Base-by-base conservation (phyloP, 2,113 vertebrate species). In the Mugil cephalus region DNA sequence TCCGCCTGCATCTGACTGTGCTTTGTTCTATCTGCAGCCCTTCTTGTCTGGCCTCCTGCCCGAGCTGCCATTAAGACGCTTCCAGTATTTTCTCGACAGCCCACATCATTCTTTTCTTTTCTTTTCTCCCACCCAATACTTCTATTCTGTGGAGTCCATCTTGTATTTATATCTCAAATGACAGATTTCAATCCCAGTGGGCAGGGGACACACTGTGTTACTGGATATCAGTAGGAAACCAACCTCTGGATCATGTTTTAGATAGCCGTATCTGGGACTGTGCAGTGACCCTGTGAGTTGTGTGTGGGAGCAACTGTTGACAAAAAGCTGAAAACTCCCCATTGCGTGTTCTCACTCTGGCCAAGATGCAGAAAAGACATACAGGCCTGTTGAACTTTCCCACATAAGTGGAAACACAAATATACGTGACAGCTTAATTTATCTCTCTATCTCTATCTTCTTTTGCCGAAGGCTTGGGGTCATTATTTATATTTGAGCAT, bases 41-140 rank as follows among this genome's bases (percentile, higher is more conserved):
- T 79, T 89, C 72, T 68, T 59, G 58, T 64, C 69, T 89, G 87
- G 85, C 91, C 17, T 55, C 30, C 69, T 59, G 86, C 89, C 89
- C 72, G 24, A 84, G 63, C 51, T 70, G 80, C 81, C 63, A 85
- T 90, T 84, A 91, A 50, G 79, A 76, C 68, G 40, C 73, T 82
- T 87, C 83, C 64, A 38, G 77, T 76, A 64, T 84, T 89, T 79
- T 86, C 71, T 77, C 36, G 0, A 60, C 79, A 65, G 61, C 67
- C 73, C 74, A 76, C 69, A 39, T 54, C 64, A 77, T 79, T 82
- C 67, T 43, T 60, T 54, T 46, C 43, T 36, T 68, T 42, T 35
- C 50, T 63, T 62, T 2, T 30, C 24, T 15, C 5, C 13, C 50
- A 54, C 67, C 71, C 24, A 30, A 30, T 30, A 30, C 12, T 42